Evolutionary conservation across 2,797 vertebrate species (phyloP).

Genomic region (Pangasius sanitwongsei): DNA sequence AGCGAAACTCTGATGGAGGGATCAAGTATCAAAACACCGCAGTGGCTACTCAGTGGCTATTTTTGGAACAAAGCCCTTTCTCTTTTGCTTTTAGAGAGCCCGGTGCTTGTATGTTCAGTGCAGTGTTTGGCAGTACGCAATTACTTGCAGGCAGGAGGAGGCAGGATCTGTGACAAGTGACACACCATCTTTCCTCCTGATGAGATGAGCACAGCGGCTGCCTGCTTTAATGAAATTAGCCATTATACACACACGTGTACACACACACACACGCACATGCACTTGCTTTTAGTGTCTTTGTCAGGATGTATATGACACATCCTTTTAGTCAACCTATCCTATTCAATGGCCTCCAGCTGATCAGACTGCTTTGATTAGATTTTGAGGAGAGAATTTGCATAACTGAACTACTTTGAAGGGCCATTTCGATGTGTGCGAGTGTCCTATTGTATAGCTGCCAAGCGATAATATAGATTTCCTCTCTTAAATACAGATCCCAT

Average conservation of each 20-base stretch:
- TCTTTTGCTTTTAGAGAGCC: neutral
- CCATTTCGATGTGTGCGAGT: constrained; percentile 12
- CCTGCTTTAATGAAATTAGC: constrained; percentile 38
- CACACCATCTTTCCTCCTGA: neutral
- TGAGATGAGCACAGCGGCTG: constrained; percentile 24
- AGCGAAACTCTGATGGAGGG: constrained; percentile 11
- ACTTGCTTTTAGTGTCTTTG: constrained; percentile 29
- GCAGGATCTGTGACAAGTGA: neutral
- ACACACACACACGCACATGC: neutral
- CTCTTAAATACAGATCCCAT: constrained; percentile 6
- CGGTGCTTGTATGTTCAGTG: neutral
- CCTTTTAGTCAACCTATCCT: constrained; percentile 26
- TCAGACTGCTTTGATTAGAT: constrained; percentile 33
- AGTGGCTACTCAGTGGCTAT: constrained; percentile 1
- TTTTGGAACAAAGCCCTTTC: constrained; percentile 23
- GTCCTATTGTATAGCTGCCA: constrained; percentile 21
- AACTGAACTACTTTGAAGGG: constrained; percentile 21
- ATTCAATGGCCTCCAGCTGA: constrained; percentile 32
- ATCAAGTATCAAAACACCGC: constrained; percentile 16
- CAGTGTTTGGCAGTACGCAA: neutral
- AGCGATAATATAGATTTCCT: constrained; percentile 18
- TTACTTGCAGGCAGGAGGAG: constrained; percentile 22
- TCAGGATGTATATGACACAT: constrained; percentile 29
- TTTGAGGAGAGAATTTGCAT: constrained; percentile 42
- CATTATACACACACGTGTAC: constrained; percentile 6